phyloP scores from a whole-genome alignment of 1,140 invertebrate species.

The Argopecten irradians region DNA sequence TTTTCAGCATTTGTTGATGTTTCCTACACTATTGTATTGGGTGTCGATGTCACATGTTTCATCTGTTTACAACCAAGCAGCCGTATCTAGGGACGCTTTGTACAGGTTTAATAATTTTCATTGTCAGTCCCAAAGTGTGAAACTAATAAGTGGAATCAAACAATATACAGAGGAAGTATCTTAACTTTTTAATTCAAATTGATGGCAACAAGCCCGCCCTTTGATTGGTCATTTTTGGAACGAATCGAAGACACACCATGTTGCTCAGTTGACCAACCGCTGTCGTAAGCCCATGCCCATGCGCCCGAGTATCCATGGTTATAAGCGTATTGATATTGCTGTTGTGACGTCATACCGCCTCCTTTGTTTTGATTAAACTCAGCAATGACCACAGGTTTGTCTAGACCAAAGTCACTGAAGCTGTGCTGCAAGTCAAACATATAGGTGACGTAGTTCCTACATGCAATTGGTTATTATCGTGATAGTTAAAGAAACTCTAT shows the following conservation, averaged over 20 bases:
- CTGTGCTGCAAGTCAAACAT: constrained; percentile 60
- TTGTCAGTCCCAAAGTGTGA: too few species aligned
- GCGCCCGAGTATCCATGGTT: constrained; percentile 73
- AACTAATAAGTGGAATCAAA: too few species aligned
- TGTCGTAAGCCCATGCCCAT: constrained; percentile 73
- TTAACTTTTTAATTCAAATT: constrained; percentile 28
- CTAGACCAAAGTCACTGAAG: constrained; percentile 65
- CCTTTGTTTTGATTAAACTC: constrained; percentile 72
- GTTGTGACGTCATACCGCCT: constrained; percentile 61
- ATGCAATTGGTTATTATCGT: not conserved
- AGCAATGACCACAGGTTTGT: constrained; percentile 76
- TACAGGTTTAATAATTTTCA: too few species aligned
- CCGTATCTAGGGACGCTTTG: too few species aligned
- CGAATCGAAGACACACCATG: constrained; percentile 58
- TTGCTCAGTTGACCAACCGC: constrained; percentile 71
- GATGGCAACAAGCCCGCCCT: constrained; percentile 41
- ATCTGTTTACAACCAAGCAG: too few species aligned
- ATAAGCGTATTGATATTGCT: constrained; percentile 73
- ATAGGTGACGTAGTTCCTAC: not conserved
- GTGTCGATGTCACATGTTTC: too few species aligned
- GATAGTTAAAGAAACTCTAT: not conserved
- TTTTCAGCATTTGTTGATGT: too few species aligned
- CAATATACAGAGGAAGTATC: too few species aligned
- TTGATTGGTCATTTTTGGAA: constrained; percentile 47
- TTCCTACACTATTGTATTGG: too few species aligned